Evolutionary conservation across 2,797 vertebrate genomes (phyloP), one percentile per base, ranked within the genome.

Genomic region (Scolopax rusticola): DNA sequence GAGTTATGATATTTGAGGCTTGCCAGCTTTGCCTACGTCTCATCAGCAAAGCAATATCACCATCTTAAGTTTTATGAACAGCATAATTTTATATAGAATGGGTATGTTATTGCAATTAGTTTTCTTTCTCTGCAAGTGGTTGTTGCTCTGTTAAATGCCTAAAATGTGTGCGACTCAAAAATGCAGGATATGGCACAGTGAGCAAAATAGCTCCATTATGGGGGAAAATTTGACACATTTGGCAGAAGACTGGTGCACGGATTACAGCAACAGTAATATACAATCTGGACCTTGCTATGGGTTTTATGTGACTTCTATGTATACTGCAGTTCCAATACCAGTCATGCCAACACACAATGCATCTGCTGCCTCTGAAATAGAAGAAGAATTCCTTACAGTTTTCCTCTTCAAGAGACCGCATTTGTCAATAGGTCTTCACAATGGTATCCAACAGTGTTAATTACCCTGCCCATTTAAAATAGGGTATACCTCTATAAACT

Each of bases 151-250:
- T 78, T 96, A 96, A 96, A 96, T 61, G 64, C 89, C 76, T 84
- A 63, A 77, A 92, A 91, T 41, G 19, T 77, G 56, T 51, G 63
- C 0, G 12, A 73, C 40, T 96, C 65, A 90, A 94, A 97, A 95
- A 95, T 82, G 82, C 74, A 91, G 92, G 91, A 81, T 92, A 60
- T 70, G 80, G 47, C 91, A 83, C 91, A 93, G 87, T 59, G 90
- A 95, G 91, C 56, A 95, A 91, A 93, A 89, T 85, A 95, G 69
- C 85, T 95, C 80, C 51, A 20, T 85, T 92, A 90, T 60, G 84
- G 75, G 86, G 94, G 86, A 95, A 96, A 95, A 93, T 71, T n/a
- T 90, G 89, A 94, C 78, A 93, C 63, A 70, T 94, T 96, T 97
- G 97, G 93, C 96, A 96, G 73, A 93, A 91, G 75, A 40, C 8